Evolutionary conservation across 2,797 vertebrate genomes (phyloP).

Genomic region (Sternotherus odoratus): DNA sequence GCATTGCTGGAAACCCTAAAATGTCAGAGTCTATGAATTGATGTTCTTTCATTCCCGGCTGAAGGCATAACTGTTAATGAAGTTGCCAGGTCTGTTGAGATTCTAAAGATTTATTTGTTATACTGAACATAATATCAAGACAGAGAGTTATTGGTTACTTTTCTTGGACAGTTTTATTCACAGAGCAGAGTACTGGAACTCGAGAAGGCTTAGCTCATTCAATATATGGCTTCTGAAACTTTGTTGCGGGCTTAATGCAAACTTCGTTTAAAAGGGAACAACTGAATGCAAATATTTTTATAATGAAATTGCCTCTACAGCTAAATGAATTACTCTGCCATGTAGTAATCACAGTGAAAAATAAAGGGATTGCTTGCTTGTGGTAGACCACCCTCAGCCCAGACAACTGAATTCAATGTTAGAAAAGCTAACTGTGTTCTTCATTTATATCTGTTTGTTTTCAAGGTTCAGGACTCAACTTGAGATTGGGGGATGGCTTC

Average conservation of each 20-base stretch:
- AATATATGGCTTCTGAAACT: slow-evolving; percentile 70
- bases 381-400: not conserved
- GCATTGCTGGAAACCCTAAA: slow-evolving; percentile 57
- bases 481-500: not conserved
- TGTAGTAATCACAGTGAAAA: slow-evolving; percentile 33
- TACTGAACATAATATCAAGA: slow-evolving; percentile 66
- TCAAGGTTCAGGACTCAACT: not conserved
- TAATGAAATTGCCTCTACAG: slow-evolving; percentile 54
- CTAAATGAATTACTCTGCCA: slow-evolving; percentile 54
- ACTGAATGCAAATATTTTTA: slow-evolving; percentile 58
- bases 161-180: slow-evolving; percentile 68
- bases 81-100: slow-evolving; percentile 66
- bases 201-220: slow-evolving; percentile 41
- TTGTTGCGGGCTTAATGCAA: slow-evolving; percentile 60
- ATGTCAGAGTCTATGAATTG: slow-evolving; percentile 47
- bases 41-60: slow-evolving; percentile 71
- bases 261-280: slow-evolving; percentile 67
- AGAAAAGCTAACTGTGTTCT: not conserved
- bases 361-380: slow-evolving; percentile 14
- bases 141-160: slow-evolving; percentile 66
- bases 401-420: not conserved
- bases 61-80: slow-evolving; percentile 73
- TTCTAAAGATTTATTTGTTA: slow-evolving; percentile 76
- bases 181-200: slow-evolving; percentile 55
- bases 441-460: not conserved